Percentiles rank a stretch among this genome's conserved stretches.
Conservation (phyloP, 2,113 vertebrate species). For the Brachirus orientalis region DNA sequence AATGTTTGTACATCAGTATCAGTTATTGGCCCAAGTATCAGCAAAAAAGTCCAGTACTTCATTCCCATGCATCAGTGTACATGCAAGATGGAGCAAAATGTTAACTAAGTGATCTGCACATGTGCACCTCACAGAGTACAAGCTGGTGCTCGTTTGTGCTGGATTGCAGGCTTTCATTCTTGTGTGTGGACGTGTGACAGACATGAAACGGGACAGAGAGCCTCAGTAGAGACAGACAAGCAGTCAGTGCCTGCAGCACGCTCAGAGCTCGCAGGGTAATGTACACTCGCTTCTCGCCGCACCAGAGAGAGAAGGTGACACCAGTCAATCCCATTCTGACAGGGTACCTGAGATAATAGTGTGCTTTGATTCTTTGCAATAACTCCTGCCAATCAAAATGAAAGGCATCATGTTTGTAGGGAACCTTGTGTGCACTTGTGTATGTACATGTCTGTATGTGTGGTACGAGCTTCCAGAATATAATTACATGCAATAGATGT, state of each 20-base stretch:
- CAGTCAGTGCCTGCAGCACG: conserved; percentile 76
- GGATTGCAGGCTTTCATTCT: conserved; percentile 62
- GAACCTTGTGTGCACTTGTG: conserved; percentile 23
- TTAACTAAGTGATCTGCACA: not conserved
- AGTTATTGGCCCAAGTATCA: too few relatives aligned
- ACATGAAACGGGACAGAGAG: conserved; percentile 67
- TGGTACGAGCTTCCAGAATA: not conserved
- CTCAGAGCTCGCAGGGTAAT: conserved; percentile 75
- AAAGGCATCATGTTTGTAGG: conserved; percentile 63
- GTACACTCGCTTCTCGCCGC: conserved; percentile 63
- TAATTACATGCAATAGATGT: conserved; percentile 21
- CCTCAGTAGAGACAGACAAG: conserved; percentile 69
- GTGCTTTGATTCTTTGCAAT: conserved; percentile 76
- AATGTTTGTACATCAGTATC: too few relatives aligned
- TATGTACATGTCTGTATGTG: not conserved
- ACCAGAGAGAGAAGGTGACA: conserved; percentile 78
- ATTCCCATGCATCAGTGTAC: conserved; percentile 3
- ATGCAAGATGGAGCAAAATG: conserved; percentile 20
- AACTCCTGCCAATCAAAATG: conserved; percentile 75
- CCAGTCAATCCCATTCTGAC: conserved; percentile 77
- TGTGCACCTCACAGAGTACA: not conserved
- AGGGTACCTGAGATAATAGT: conserved; percentile 77
- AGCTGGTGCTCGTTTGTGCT: conserved; percentile 20
- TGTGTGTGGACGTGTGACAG: conserved; percentile 63
- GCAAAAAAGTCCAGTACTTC: too few relatives aligned